Percentiles rank a stretch among this genome's conserved stretches.
Evolutionary conservation across 2,888 invertebrate genomes (phyloP).

Genomic region (Aleiodes alternator): DNA sequence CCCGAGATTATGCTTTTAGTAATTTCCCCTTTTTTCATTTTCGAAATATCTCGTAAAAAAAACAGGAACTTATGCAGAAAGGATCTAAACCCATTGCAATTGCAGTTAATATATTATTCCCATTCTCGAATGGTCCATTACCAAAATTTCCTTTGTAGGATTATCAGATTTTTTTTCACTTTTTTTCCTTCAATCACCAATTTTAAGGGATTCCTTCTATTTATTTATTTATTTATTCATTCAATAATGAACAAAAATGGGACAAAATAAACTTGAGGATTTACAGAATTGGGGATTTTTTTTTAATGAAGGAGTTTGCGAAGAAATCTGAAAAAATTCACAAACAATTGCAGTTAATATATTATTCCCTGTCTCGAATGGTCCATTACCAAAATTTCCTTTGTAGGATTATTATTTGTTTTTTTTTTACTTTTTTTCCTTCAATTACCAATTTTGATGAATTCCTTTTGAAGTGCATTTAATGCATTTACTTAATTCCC

Average conservation of each 20-base stretch:
- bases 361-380: slow-evolving; percentile 9
- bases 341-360: background rate
- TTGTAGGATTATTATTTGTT: slow-evolving; percentile 6
- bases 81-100: slow-evolving; percentile 3
- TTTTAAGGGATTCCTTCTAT: too few relatives aligned
- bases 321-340: too few relatives aligned
- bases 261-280: too few relatives aligned
- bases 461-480: too few relatives aligned
- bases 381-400: slow-evolving; percentile 16
- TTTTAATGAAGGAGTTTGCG: too few relatives aligned
- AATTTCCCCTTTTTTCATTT: slow-evolving; percentile 9
- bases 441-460: background rate
- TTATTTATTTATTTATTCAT: too few relatives aligned
- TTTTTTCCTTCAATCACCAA: background rate
- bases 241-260: too few relatives aligned
- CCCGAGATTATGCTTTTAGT: slow-evolving; percentile 7
- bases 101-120: slow-evolving; percentile 26
- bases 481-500: background rate
- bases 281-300: too few relatives aligned
- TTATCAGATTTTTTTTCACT: slow-evolving; percentile 1
- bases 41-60: background rate
- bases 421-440: background rate
- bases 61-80: background rate
- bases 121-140: slow-evolving; percentile 2
- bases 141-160: slow-evolving; percentile 17